These are phyloP conservation scores for Hydropsyche betteni DNA, from an alignment of 2,888 invertebrate genomes.

Conservation along the genomic window DNA sequence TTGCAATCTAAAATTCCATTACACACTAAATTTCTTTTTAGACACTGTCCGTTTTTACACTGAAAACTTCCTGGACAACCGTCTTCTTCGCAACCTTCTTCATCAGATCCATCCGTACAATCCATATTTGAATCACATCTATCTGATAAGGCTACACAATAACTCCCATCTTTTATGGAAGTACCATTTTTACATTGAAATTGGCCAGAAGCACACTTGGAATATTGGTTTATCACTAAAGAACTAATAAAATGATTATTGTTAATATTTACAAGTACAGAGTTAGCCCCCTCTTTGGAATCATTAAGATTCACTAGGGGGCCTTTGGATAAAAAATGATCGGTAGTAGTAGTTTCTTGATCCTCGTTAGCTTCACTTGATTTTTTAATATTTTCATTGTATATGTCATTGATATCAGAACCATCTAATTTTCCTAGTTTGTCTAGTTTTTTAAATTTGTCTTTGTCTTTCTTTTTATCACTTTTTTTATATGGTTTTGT, in stretches of 20 bases:
- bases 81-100: slow-evolving; percentile 65
- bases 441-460: slow-evolving; percentile 49
- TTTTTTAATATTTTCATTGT: slow-evolving; percentile 51
- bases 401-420: slow-evolving; percentile 51
- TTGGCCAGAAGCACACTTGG: slow-evolving; percentile 67
- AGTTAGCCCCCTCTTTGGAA: slow-evolving; percentile 51
- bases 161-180: slow-evolving; percentile 65
- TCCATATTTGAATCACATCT: slow-evolving; percentile 69
- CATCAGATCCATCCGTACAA: slow-evolving; percentile 72
- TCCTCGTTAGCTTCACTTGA: slow-evolving; percentile 48
- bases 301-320: slow-evolving; percentile 50
- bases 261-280: slow-evolving; percentile 12
- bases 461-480: slow-evolving; percentile 52
- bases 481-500: slow-evolving; percentile 45
- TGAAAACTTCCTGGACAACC: slow-evolving; percentile 70
- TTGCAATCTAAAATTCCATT: slow-evolving; percentile 70
- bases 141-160: slow-evolving; percentile 63
- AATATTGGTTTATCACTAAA: slow-evolving; percentile 55
- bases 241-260: slow-evolving; percentile 13
- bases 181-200: slow-evolving; percentile 70
- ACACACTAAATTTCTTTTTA: slow-evolving; percentile 69
- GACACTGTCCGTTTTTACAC: slow-evolving; percentile 68
- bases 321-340: slow-evolving; percentile 51
- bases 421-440: slow-evolving; percentile 50
- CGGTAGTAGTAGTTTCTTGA: slow-evolving; percentile 51